phyloP scores from a whole-genome alignment of 2,888 invertebrate species.

The Anorthoa munda region DNA sequence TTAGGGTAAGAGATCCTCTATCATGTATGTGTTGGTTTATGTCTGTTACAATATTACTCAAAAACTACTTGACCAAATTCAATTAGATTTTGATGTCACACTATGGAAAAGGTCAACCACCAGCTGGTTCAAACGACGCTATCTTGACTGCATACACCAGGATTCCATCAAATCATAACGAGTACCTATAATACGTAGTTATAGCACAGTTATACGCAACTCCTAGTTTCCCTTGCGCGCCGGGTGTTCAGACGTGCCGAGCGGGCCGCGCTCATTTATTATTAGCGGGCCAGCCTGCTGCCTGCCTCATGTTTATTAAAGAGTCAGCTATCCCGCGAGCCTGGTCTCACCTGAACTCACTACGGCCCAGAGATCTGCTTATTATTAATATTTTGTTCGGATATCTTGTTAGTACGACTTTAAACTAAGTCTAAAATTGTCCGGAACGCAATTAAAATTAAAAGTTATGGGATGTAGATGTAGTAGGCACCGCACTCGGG shows the following conservation, averaged over 20 bases:
- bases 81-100: neutral
- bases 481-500: no score
- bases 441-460: slow-evolving; percentile 17
- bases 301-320: slow-evolving; percentile 82
- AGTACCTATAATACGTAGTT: slow-evolving; percentile 62
- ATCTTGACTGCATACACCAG: slow-evolving; percentile 39
- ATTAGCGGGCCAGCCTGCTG: slow-evolving; percentile 77
- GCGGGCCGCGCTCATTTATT: slow-evolving; percentile 78
- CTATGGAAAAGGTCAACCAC: neutral
- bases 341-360: slow-evolving; percentile 76
- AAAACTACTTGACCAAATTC: neutral
- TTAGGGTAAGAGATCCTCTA: neutral
- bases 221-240: slow-evolving; percentile 63
- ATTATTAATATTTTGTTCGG: slow-evolving; percentile 71
- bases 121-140: slow-evolving; percentile 3
- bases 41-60: neutral
- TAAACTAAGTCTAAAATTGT: slow-evolving; percentile 20
- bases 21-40: neutral
- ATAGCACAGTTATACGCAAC: slow-evolving; percentile 56
- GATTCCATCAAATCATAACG: slow-evolving; percentile 60
- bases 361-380: slow-evolving; percentile 65
- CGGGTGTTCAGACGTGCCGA: slow-evolving; percentile 68
- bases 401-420: slow-evolving; percentile 45
- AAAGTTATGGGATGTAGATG: neutral
- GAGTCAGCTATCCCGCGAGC: slow-evolving; percentile 74